Conservation (phyloP, 2,113 vertebrate species). For the Cyphomyrus discorhynchus region DNA sequence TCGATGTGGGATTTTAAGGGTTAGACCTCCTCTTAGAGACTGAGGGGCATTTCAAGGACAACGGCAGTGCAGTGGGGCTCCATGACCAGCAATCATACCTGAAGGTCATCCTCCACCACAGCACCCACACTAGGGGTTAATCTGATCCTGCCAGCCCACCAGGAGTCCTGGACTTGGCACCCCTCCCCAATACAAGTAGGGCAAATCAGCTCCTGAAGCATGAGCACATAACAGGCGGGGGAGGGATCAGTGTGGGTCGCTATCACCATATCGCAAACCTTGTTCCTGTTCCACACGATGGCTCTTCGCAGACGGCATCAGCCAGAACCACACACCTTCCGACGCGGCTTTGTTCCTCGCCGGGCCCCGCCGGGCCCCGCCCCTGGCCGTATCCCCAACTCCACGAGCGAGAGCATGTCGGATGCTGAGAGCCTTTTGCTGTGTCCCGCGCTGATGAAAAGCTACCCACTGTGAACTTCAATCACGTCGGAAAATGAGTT, state of each 20-base stretch:
- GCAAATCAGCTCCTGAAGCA: not conserved
- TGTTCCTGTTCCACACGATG: not conserved
- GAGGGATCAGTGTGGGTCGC: not conserved
- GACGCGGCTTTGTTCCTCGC: not conserved
- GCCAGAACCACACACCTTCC: not conserved
- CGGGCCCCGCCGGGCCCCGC: not conserved
- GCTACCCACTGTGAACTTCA: conserved; percentile 61
- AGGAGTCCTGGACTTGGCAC: not conserved
- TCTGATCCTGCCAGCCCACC: not conserved
- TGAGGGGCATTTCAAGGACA: not conserved
- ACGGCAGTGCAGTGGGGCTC: not conserved
- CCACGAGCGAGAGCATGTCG: conserved; percentile 35
- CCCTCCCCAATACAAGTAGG: not conserved
- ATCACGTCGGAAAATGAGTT: conserved; percentile 56
- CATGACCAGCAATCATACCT: not conserved
- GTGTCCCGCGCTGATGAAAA: conserved; percentile 57
- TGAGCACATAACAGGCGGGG: not conserved
- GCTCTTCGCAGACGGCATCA: not conserved
- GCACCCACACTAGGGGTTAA: not conserved
- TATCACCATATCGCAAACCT: not conserved
- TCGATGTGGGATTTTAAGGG: not conserved
- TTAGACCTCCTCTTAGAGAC: not conserved
- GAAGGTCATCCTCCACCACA: not conserved
- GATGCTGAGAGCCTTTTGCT: conserved; percentile 51
- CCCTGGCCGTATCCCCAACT: not conserved